A percentile compares a stretch with the other conserved stretches of the same genome.
Conservation (phyloP, 2,888 invertebrate genomes). For the Linnaemya vulpina region DNA sequence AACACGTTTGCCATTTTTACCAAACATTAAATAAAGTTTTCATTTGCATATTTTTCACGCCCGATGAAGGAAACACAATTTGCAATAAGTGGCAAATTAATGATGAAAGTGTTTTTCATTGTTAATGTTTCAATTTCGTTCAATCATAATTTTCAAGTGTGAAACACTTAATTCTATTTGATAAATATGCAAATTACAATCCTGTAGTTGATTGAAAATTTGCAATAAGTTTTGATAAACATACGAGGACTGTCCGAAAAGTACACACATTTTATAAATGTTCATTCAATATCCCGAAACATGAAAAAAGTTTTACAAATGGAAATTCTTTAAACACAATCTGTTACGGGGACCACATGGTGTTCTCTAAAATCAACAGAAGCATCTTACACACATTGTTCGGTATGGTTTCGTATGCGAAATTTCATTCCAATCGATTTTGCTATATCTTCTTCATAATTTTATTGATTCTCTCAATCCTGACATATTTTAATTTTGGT, state of each 20-base stretch:
- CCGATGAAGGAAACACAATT: constrained; percentile 7
- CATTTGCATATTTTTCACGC: constrained; percentile 49
- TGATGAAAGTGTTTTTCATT: constrained; percentile 23
- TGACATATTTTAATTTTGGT: no score
- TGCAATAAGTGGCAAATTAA: constrained; percentile 6
- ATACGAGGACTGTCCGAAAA: not conserved
- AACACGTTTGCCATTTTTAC: not conserved
- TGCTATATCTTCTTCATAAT: no score
- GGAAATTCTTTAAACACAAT: no score
- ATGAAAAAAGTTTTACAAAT: no score
- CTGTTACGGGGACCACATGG: no score
- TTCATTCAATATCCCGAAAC: no score
- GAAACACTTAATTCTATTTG: not conserved
- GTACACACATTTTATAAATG: no score
- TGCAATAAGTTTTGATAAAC: constrained; percentile 7
- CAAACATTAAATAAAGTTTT: not conserved
- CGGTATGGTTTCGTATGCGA: no score
- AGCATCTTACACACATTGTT: no score
- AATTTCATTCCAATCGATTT: no score
- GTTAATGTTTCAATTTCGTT: constrained; percentile 7
- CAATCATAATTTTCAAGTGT: constrained; percentile 28
- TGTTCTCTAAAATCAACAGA: no score
- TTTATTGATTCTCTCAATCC: no score
- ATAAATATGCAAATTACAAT: constrained; percentile 41
- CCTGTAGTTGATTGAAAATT: constrained; percentile 1